Evolutionary conservation across 2,797 vertebrate species (phyloP).

Genomic region (Rhodeus uyekii): DNA sequence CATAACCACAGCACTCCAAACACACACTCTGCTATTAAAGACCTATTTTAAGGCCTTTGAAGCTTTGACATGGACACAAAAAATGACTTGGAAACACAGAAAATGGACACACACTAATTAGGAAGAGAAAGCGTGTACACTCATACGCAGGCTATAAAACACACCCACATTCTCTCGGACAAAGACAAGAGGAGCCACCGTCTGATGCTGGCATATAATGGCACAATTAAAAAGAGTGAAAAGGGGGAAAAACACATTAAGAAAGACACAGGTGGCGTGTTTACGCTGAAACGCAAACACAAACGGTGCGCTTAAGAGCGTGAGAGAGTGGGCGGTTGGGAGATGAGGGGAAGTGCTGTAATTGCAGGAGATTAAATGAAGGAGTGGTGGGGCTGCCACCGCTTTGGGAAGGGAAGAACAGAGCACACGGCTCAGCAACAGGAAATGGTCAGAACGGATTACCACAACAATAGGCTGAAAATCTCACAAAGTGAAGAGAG

Average conservation of each 20-base stretch:
- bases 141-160: conserved; percentile 15
- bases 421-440: neutral
- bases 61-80: conserved; percentile 65
- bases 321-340: conserved; percentile 60
- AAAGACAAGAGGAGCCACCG: conserved; percentile 49
- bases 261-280: conserved; percentile 19
- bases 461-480: conserved; percentile 57
- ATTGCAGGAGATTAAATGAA: conserved; percentile 52
- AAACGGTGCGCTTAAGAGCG: neutral
- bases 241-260: neutral
- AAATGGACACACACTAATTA: conserved; percentile 50
- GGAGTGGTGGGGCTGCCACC: conserved; percentile 37
- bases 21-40: conserved; percentile 80
- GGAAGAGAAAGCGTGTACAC: conserved; percentile 39
- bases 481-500: conserved; percentile 29
- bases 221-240: conserved; percentile 27
- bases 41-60: conserved; percentile 80
- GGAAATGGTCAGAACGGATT: conserved; percentile 68
- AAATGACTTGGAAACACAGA: conserved; percentile 57
- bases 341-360: conserved; percentile 42
- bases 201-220: conserved; percentile 30
- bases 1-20: conserved; percentile 69
- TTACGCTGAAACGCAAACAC: conserved; percentile 43
- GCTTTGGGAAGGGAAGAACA: conserved; percentile 53
- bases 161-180: conserved; percentile 29